A percentile compares a stretch with the other conserved stretches of the same genome.
Conservation (phyloP, 2,888 invertebrate genomes). For the Cristatella mucedo region DNA sequence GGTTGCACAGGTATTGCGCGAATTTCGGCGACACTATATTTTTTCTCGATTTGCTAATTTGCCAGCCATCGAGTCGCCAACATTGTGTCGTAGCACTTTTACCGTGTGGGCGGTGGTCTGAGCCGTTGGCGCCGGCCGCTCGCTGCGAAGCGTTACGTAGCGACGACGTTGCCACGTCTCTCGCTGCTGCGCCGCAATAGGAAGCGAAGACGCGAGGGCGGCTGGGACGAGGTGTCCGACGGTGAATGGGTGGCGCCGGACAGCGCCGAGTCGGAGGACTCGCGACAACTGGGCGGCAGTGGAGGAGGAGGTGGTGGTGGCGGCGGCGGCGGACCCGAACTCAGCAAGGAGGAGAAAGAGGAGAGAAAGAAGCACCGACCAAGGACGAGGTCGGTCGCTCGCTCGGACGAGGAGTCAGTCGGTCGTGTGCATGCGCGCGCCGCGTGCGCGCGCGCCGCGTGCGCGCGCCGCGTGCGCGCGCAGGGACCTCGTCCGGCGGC, state of each 20-base stretch:
- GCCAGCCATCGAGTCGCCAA: too few species aligned
- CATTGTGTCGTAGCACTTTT: too few species aligned
- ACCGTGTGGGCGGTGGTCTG: too few species aligned
- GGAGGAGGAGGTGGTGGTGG: slow-evolving; percentile 15
- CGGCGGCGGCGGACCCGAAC: slow-evolving; percentile 23
- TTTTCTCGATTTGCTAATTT: too few species aligned
- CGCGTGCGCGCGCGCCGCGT: too few species aligned
- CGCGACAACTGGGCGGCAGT: slow-evolving; percentile 11
- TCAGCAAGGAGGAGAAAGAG: slow-evolving; percentile 42
- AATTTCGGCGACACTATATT: too few species aligned
- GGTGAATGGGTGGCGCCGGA: slow-evolving; percentile 1
- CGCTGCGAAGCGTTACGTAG: neutral
- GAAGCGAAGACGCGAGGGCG: slow-evolving; percentile 28
- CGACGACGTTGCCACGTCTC: slow-evolving; percentile 6
- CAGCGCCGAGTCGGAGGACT: slow-evolving; percentile 12
- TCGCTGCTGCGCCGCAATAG: slow-evolving; percentile 1
- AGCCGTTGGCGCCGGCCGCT: too few species aligned
- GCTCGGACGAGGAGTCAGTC: too few species aligned
- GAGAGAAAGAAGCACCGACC: slow-evolving; percentile 40
- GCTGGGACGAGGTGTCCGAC: neutral
- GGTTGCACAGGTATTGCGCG: too few species aligned
- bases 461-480: too few species aligned
- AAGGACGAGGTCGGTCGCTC: slow-evolving; percentile 45
- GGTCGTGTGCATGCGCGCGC: too few species aligned
- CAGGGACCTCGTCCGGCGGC: too few species aligned